A percentile compares a stretch with the other conserved stretches of the same genome.
These are phyloP conservation scores for Crypturellus tataupa DNA, from an alignment of 2,797 vertebrate genomes.

Conservation along the genomic window DNA sequence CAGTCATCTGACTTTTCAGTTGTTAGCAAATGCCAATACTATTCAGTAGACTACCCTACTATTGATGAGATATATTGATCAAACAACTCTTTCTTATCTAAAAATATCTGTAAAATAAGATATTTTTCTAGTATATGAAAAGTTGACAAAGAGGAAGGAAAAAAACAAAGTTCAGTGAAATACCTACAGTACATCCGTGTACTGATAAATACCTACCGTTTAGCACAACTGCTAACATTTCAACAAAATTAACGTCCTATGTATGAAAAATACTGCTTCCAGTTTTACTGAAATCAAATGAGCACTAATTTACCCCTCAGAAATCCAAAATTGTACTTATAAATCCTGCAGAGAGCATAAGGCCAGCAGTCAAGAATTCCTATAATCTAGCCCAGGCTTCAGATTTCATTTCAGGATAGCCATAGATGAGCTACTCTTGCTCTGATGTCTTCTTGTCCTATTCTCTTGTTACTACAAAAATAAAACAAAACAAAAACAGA, in stretches of 20 bases:
- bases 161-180: neutral
- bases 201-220: neutral
- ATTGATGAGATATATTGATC: neutral
- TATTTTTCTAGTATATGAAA: neutral
- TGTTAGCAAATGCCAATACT: neutral
- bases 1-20: neutral
- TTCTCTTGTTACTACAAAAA: neutral
- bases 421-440: neutral
- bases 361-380: neutral
- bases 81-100: neutral
- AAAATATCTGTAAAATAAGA: neutral
- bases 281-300: neutral
- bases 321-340: neutral
- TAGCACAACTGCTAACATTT: neutral
- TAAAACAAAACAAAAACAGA: no score
- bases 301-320: neutral
- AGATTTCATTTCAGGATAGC: neutral
- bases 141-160: neutral
- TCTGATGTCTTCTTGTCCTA: neutral
- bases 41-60: neutral
- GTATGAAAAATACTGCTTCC: neutral
- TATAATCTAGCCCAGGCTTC: neutral
- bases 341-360: neutral
- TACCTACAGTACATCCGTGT: neutral
- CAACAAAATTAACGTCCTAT: neutral